A percentile compares a stretch with the other conserved stretches of the same genome.
Conservation (phyloP, 1,140 invertebrate species). For the Neodiprion lecontei region DNA sequence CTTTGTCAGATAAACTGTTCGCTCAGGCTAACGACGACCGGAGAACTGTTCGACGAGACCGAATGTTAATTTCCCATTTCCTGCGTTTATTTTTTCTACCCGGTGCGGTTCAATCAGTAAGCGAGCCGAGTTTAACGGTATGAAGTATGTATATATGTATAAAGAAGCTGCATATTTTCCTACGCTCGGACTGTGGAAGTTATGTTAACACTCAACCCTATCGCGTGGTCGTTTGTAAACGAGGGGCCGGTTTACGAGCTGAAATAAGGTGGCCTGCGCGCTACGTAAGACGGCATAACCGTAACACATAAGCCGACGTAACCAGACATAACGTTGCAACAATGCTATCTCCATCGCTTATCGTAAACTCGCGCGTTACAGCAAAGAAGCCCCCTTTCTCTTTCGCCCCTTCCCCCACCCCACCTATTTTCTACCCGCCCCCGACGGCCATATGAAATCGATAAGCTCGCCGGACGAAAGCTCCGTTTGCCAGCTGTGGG, state of each 20-base stretch:
- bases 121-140: too few relatives aligned
- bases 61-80: too few relatives aligned
- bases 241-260: not conserved
- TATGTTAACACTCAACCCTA: too few relatives aligned
- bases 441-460: not conserved
- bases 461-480: not conserved
- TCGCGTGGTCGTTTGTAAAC: not conserved
- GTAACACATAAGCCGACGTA: not conserved
- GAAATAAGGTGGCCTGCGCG: not conserved
- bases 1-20: too few relatives aligned
- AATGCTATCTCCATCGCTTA: slow-evolving; percentile 4
- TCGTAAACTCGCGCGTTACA: slow-evolving; percentile 1
- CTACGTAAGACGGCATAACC: not conserved
- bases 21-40: too few relatives aligned
- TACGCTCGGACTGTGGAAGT: too few relatives aligned
- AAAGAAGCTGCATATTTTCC: too few relatives aligned
- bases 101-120: too few relatives aligned
- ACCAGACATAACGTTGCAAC: slow-evolving; percentile 7
- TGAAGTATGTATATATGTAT: too few relatives aligned
- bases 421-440: not conserved
- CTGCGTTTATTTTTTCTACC: too few relatives aligned
- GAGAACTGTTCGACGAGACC: too few relatives aligned
- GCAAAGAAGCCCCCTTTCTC: not conserved
- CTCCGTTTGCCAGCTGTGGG: not conserved
- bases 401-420: too few relatives aligned